Percentiles rank a stretch among this genome's conserved stretches.
phyloP scores from a whole-genome alignment of 37 sponge, comb jelly and placozoan species.

The Ianthella basta region DNA sequence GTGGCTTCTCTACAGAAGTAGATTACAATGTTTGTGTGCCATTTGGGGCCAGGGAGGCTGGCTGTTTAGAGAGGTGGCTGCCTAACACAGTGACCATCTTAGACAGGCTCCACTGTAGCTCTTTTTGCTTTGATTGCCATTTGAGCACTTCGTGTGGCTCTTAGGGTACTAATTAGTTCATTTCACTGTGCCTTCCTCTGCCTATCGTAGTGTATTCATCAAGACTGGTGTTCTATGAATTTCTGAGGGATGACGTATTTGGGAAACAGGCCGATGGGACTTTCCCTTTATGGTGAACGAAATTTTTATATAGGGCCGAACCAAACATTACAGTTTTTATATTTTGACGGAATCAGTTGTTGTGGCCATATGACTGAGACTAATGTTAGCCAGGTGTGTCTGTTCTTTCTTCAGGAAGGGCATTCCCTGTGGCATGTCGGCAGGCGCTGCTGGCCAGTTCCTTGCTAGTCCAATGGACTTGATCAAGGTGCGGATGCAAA shows the following conservation, averaged over 20 bases:
- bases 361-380: not conserved
- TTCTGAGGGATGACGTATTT: slow-evolving; percentile 69
- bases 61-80: too few relatives aligned
- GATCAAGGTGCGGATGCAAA: slow-evolving; percentile 83
- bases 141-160: not conserved
- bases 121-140: not conserved
- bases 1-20: too few relatives aligned
- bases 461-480: slow-evolving; percentile 89
- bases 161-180: not conserved
- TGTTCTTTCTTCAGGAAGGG: slow-evolving; percentile 70
- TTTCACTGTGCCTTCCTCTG: too few relatives aligned
- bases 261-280: slow-evolving; percentile 53
- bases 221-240: slow-evolving; percentile 81
- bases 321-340: not conserved
- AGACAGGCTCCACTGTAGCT: too few relatives aligned
- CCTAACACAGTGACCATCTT: too few relatives aligned
- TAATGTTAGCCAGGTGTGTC: not conserved
- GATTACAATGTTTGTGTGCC: too few relatives aligned
- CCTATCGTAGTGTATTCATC: slow-evolving; percentile 60
- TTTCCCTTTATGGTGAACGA: slow-evolving; percentile 79
- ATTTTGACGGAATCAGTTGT: not conserved
- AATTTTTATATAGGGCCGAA: not conserved
- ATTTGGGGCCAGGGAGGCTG: too few relatives aligned
- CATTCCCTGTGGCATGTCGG: slow-evolving; percentile 72
- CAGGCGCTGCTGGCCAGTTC: slow-evolving; percentile 81